A percentile compares a stretch with the other conserved stretches of the same genome.
These are phyloP conservation scores for Spatulosminthurus flaviceps DNA, from an alignment of 2,888 invertebrate species.

Conservation along the genomic window DNA sequence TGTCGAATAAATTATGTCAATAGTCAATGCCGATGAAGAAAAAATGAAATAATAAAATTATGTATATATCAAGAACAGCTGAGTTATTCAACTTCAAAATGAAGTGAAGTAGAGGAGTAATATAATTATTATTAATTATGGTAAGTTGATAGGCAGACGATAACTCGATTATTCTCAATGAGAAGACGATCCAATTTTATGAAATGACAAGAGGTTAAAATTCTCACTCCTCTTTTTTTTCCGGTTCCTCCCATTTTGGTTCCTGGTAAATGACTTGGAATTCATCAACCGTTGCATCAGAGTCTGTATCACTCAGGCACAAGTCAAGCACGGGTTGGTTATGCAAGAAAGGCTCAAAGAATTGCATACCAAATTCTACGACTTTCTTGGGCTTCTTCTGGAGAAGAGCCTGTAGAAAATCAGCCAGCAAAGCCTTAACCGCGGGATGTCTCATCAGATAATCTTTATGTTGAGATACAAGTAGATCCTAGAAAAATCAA, in stretches of 20 bases:
- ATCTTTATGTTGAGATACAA: constrained; percentile 50
- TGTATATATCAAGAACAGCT: too few relatives aligned
- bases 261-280: background rate
- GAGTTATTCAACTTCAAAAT: too few relatives aligned
- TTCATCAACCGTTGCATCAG: background rate
- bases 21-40: too few relatives aligned
- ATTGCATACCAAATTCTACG: constrained; percentile 50
- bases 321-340: constrained; percentile 24
- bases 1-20: too few relatives aligned
- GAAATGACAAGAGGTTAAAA: background rate
- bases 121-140: too few relatives aligned
- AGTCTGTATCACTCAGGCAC: constrained; percentile 33
- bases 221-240: background rate
- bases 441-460: constrained; percentile 60
- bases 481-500: constrained; percentile 47
- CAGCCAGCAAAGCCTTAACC: constrained; percentile 56
- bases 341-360: constrained; percentile 40
- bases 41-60: too few relatives aligned
- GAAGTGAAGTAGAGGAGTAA: too few relatives aligned
- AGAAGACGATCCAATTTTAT: background rate
- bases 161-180: too few relatives aligned
- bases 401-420: constrained; percentile 58
- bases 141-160: too few relatives aligned
- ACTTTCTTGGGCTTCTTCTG: constrained; percentile 57
- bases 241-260: background rate